phyloP scores from a whole-genome alignment of 2,113 vertebrate species.

The Oenanthe melanoleuca region DNA sequence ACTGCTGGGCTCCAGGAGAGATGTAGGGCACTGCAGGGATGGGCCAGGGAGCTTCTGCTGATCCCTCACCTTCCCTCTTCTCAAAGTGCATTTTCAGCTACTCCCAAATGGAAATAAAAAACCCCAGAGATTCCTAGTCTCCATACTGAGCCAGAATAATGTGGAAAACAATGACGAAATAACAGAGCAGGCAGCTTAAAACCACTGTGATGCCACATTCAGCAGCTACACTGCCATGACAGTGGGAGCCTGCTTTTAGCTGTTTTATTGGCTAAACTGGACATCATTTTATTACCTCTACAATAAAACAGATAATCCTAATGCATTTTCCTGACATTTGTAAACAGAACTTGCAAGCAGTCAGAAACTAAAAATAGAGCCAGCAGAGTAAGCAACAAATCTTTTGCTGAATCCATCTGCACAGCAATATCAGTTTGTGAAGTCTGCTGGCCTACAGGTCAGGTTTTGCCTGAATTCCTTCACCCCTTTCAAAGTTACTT shows the following conservation, averaged over 20 bases:
- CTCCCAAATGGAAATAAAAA: background rate
- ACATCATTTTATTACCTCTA: constrained; percentile 40
- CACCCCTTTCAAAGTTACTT: background rate
- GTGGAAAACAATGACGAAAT: background rate
- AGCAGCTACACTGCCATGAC: background rate
- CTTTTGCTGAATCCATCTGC: background rate
- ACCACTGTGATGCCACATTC: background rate
- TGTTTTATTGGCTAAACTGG: constrained; percentile 33
- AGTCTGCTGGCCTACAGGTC: background rate
- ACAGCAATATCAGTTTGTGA: background rate
- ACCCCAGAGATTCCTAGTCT: background rate
- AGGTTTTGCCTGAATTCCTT: background rate
- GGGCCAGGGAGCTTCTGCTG: background rate
- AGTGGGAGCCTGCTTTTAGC: background rate
- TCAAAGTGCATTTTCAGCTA: background rate
- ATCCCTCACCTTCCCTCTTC: background rate
- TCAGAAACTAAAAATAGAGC: constrained; percentile 54
- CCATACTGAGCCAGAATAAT: background rate
- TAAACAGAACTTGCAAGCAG: constrained; percentile 30
- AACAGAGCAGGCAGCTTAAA: background rate
- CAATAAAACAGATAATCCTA: constrained; percentile 33
- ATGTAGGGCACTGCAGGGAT: background rate
- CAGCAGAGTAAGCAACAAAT: constrained; percentile 30
- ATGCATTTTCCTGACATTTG: constrained; percentile 41
- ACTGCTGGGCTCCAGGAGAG: background rate